These are phyloP conservation scores for Drosophila borborema DNA, from an alignment of 2,888 invertebrate species.

Conservation along the genomic window DNA sequence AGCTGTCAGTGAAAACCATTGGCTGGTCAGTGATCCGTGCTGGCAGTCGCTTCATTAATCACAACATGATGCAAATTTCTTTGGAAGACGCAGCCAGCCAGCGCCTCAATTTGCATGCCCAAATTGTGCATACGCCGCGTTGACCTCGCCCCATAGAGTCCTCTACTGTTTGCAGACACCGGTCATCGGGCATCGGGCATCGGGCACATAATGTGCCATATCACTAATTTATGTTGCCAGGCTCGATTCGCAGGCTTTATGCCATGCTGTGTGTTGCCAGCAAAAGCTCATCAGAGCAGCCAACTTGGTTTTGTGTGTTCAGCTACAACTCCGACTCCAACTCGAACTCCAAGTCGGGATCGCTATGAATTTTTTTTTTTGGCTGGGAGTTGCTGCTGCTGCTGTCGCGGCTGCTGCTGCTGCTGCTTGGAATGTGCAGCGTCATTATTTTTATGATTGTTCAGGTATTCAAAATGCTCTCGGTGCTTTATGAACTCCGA, in stretches of 20 bases:
- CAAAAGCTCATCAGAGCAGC: slow-evolving; percentile 45
- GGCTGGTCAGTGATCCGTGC: slow-evolving; percentile 56
- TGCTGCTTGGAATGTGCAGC: slow-evolving; percentile 82
- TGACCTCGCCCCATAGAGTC: slow-evolving; percentile 56
- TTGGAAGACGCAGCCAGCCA: slow-evolving; percentile 49
- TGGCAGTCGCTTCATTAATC: slow-evolving; percentile 75
- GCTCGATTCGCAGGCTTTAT: slow-evolving; percentile 12
- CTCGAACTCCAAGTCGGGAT: slow-evolving; percentile 20
- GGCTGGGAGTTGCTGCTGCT: slow-evolving; percentile 20
- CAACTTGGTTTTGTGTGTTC: slow-evolving; percentile 6
- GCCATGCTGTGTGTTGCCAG: slow-evolving; percentile 62
- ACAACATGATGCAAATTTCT: slow-evolving; percentile 77
- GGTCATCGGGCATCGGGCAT: slow-evolving; percentile 1
- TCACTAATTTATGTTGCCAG: slow-evolving; percentile 75
- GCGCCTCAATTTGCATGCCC: slow-evolving; percentile 48
- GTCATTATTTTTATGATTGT: slow-evolving; percentile 84
- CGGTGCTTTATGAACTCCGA: slow-evolving; percentile 65
- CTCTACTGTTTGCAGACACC: slow-evolving; percentile 7
- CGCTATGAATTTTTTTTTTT: slow-evolving; percentile 20
- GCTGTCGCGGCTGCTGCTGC: not conserved
- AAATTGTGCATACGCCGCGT: slow-evolving; percentile 77
- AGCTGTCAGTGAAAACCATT: slow-evolving; percentile 70
- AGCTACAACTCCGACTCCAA: not conserved
- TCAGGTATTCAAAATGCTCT: slow-evolving; percentile 79
- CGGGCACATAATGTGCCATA: slow-evolving; percentile 70